A percentile compares a stretch with the other conserved stretches of the same genome.
These are phyloP conservation scores for Ramphastos sulfuratus DNA, from an alignment of 2,113 vertebrate genomes.

Conservation along the genomic window DNA sequence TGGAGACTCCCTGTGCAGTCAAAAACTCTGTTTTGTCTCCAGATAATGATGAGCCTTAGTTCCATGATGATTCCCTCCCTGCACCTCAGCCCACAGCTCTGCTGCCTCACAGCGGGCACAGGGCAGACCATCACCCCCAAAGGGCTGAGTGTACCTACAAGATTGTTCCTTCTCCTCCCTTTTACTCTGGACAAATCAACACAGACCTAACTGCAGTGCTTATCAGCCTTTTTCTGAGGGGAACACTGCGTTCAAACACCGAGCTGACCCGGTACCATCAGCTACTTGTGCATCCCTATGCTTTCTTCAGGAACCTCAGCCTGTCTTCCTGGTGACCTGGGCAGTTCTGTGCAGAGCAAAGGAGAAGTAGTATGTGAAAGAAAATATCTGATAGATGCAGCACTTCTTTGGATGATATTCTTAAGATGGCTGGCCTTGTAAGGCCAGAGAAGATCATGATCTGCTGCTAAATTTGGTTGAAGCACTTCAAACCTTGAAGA, in stretches of 20 bases:
- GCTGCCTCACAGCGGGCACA: background rate
- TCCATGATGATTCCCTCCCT: background rate
- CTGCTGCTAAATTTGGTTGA: conserved; percentile 19
- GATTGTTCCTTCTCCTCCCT: background rate
- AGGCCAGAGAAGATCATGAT: conserved; percentile 16
- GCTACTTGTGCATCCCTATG: background rate
- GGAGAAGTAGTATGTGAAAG: background rate
- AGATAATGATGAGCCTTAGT: background rate
- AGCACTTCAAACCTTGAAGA: conserved; percentile 32
- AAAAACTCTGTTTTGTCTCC: background rate
- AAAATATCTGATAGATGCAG: conserved; percentile 27
- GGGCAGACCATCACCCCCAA: background rate
- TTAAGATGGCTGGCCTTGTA: background rate
- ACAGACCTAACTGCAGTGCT: background rate
- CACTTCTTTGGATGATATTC: background rate
- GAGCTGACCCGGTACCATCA: background rate
- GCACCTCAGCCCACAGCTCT: background rate
- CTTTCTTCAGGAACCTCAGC: background rate
- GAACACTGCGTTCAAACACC: background rate
- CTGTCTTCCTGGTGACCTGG: background rate
- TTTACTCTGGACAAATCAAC: background rate
- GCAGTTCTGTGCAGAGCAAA: background rate
- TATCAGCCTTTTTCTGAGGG: background rate
- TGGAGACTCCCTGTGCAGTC: background rate
- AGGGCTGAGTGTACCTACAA: background rate